Evolutionary conservation across 1,140 invertebrate species (phyloP), one percentile per base, ranked within the genome.

Genomic region (Triops cancriformis): DNA sequence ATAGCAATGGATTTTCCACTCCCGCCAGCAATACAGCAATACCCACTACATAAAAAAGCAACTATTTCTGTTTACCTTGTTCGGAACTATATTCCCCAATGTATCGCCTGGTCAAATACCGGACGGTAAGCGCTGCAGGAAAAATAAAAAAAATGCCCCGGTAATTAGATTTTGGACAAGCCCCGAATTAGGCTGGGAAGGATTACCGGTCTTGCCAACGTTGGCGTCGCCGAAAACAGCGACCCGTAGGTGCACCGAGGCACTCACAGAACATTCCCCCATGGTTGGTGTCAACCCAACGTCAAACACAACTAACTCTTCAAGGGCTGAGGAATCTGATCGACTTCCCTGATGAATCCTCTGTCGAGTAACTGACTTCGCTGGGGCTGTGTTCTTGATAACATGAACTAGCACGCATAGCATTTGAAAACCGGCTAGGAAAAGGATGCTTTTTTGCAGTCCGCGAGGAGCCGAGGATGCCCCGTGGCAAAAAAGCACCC

Each of bases 71-170:
- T 76, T 87, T 87, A 94, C 93, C 93, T 86, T 92, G 90, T 85
- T 94, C 92, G 85, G 96, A 94, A 84, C 96, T 94, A 84, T 97
- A 97, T 86, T 97, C 94, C 73, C 94, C 94, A 79, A 97, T 96
- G 84, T 95, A 97, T 80, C 94, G 86, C 82, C 91, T 92, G 0
- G 94, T 96, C 72, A 96, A 85, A 83, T 95, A 96, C 80, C 94
- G 89, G 73, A 97, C 94, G 42, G 93, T 93, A 82, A 97, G 82
- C 45, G 94, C 94, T 95, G 89, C 77, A 82, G 80, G 79, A 74
- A 81, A 77, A 76, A n/a, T n/a, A n/a, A n/a, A n/a, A n/a, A n/a
- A n/a, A n/a, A n/a, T n/a, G n/a, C n/a, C n/a, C n/a, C n/a, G n/a
- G n/a, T n/a, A n/a, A n/a, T n/a, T n/a, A n/a, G n/a, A n/a, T n/a